Base-by-base conservation (phyloP, 2,113 vertebrate species). In the Propithecus coquereli region DNA sequence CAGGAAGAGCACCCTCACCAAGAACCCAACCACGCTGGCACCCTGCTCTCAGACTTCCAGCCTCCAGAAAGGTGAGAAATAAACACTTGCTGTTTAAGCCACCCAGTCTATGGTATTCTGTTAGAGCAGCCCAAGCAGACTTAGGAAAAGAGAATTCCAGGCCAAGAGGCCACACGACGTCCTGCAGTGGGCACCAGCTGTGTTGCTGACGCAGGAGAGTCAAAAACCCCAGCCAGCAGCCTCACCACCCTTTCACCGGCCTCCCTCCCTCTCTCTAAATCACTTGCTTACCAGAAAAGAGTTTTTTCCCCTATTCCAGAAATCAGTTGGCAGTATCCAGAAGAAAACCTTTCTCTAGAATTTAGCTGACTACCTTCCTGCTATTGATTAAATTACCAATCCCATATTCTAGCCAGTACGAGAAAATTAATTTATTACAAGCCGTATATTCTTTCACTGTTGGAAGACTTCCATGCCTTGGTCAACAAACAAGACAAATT, bases 141-240 rank as follows among this genome's bases (percentile, higher is more conserved):
- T 23, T 27, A 65, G 47, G 66, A 20, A n/a, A 54, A 20, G 70
- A 43, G 80, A 37, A 43, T 45, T 68, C 32, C 12, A 40, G 50
- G 73, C 52, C 87, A 76, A 47, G 61, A 63, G 12, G 73, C n/a
- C 54, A 40, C 4, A 18, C 2, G 27, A 11, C 63, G 20, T 23
- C 32, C 37, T 17, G 86, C 20, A 3, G 30, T 54, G 71, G 71
- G 77, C 50, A 54, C 11, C 6, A 10, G 13, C 63, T 37, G 17
- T 2, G 4, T 0, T 0, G 22, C 7, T 9, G 14, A 52, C 0
- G 1, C 5, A 16, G 20, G 4, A 5, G 59, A 57, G 37, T 3
- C 1, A 14, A 14, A 11, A 32, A 43, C 47, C 8, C 8, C 11
- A 50, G 18, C 50, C 17, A 54, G 30, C 65, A 71, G n/a, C 50